These are phyloP conservation scores for Folsomia candida DNA, from an alignment of 2,888 invertebrate species.

Conservation along the genomic window DNA sequence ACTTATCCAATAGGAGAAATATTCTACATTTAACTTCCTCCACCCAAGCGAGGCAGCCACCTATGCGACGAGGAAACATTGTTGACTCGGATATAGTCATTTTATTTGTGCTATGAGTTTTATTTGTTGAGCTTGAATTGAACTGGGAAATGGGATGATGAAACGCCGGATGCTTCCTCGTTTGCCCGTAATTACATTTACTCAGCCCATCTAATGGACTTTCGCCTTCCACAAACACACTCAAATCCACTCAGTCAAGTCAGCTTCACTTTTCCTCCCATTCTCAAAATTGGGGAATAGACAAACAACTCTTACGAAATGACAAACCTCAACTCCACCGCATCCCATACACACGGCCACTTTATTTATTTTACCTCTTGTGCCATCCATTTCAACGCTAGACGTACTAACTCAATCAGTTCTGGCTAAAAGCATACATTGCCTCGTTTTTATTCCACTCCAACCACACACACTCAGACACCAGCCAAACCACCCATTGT, in stretches of 20 bases:
- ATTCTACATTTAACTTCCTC: too few relatives aligned
- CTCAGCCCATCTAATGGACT: constrained; percentile 48
- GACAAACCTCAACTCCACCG: constrained; percentile 11
- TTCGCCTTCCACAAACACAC: constrained; percentile 46
- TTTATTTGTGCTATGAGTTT: background rate
- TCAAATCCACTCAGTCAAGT: constrained; percentile 15
- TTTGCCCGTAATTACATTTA: constrained; percentile 48
- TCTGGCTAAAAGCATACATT: constrained; percentile 3
- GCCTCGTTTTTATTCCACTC: background rate
- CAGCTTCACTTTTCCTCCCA: constrained; percentile 4
- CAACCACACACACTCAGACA: too few relatives aligned
- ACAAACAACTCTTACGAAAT: constrained; percentile 16
- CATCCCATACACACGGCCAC: background rate
- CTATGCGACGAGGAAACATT: too few relatives aligned
- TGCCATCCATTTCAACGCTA: background rate
- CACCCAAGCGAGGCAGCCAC: too few relatives aligned
- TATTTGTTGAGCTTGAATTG: constrained; percentile 7
- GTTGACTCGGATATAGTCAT: too few relatives aligned
- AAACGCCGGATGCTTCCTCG: constrained; percentile 46
- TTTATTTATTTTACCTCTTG: constrained; percentile 17
- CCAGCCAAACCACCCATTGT: background rate
- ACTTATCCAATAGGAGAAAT: too few relatives aligned
- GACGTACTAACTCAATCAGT: constrained; percentile 13
- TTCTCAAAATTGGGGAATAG: constrained; percentile 14
- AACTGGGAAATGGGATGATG: constrained; percentile 16